Evolutionary conservation across 2,797 vertebrate species (phyloP), one percentile per base, ranked within the genome.

Genomic region (Brachyalestes nurse): DNA sequence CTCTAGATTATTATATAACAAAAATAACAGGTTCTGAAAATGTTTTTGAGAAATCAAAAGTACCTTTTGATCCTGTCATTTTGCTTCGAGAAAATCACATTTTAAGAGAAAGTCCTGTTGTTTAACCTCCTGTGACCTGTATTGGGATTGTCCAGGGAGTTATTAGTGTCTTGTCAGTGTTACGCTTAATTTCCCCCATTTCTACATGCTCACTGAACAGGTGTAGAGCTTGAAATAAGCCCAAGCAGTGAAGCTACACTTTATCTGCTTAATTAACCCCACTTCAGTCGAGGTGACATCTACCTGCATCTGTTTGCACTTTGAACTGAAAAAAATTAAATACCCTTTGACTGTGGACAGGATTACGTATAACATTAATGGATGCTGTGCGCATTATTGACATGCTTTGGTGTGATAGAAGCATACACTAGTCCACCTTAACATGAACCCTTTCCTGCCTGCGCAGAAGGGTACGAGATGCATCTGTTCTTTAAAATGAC

Each of bases 191-290:
- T 78, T 53, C 69, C 34, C 47, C 61, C 47, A 65, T 45, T 66
- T 72, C 9, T 71, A 53, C 70, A 21, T 55, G 45, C 34, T 60
- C 69, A 49, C 75, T 67, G 38, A 81, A 55, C 62, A 51, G 28
- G 75, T 66, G 19, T 21, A 69, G 61, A 75, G 55, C 42, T 8
- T 47, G 57, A 72, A 78, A 62, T 79, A 42, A n/a, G 23, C 57
- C 45, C 57, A 47, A 81, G 45, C 76, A 78, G 80, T 55, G 76
- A 69, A 81, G 78, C 79, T 79, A 83, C 75, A 87, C 58, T 89
- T 88, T 87, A 80, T 78, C 86, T 87, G 85, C 84, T 85, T 87
- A 86, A 88, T 90, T 89, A 78, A 79, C 83, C 74, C 51, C 38
- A 58, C 25, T 72, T 80, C 60, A 80, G 28, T 25, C 34, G 6